Conservation (phyloP, 2,113 vertebrate species). For the Callaeas wilsoni region DNA sequence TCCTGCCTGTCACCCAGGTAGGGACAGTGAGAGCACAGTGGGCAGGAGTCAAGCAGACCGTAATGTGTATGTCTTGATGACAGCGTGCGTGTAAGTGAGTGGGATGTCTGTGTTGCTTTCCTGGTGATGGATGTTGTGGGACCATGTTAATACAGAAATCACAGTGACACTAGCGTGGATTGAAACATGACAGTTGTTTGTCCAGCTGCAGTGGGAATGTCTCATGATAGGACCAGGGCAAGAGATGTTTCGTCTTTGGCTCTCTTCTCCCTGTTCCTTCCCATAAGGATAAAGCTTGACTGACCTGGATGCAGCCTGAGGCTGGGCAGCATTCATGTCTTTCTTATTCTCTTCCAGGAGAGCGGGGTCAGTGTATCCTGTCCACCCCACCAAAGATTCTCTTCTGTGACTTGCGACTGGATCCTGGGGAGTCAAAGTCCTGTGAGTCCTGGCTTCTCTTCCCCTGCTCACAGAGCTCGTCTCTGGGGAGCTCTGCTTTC, state of each 20-base stretch:
- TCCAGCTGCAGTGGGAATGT: neutral
- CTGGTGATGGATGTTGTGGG: neutral
- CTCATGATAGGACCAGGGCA: neutral
- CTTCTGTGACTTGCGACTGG: constrained; percentile 94
- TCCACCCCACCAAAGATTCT: constrained; percentile 97
- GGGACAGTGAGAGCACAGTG: neutral
- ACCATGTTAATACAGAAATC: neutral
- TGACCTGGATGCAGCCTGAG: fast-evolving
- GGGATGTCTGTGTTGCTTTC: neutral
- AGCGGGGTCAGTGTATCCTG: constrained; percentile 94
- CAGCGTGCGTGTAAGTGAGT: fast-evolving
- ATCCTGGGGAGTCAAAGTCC: constrained; percentile 92
- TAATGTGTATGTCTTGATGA: neutral
- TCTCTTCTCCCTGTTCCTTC: neutral
- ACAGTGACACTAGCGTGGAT: neutral
- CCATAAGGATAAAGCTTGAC: neutral
- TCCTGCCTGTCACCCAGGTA: fast-evolving
- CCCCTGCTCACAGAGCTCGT: fast-evolving
- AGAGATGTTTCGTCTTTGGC: neutral
- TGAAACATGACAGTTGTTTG: neutral
- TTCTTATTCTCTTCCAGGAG: constrained; percentile 73
- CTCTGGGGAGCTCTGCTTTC: neutral
- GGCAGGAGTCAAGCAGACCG: neutral
- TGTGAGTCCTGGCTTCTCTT: constrained; percentile 51
- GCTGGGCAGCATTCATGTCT: neutral